Base-by-base conservation (phyloP, 2,888 invertebrate species). In the Ditula angustiorana region DNA sequence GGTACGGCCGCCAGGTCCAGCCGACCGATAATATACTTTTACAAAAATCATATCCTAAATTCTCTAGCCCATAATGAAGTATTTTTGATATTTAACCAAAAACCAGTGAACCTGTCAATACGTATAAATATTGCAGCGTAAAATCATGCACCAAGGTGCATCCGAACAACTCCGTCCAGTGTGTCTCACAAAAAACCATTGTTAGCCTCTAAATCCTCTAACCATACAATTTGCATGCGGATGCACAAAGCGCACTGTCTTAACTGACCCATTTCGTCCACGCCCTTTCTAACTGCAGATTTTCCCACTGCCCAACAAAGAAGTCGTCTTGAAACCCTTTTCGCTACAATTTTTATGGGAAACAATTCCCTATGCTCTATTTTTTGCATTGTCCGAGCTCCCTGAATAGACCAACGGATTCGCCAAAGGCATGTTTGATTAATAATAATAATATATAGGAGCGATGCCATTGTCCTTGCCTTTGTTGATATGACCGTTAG, bases 241-340 rank as follows among this genome's bases (percentile, higher is more conserved):
- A 63, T 67, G 63, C 75, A 81, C 85, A 87, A 87, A 86, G 35
- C 65, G 63, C 77, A 80, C 82, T 87, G 83, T 88, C 87, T 81
- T 69, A 69, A 67, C 85, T 92, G 92, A 91, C 92, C 91, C 86
- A 91, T 88, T 86, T 85, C 79, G 78, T 76, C 79, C 75, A 80
- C 70, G 77, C 77, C 86, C 82, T 84, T 86, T 85, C 76, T 83
- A 69, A 63, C 70, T 81, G 89, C 88, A 81, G 88, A 88, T 84
- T 84, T 92, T 92, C 92, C 88, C 92, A 92, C 91, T 92, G 88
- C 68, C 85, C 85, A 71, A 90, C 91, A 91, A 92, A 81, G 79
- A 74, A 67, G 72, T 86, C 84, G 86, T 61, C 61, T 61, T 28
- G 47, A 83, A 88, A 86, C 88, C 87, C 86, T 88, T 88, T 80